phyloP scores from a whole-genome alignment of 2,797 vertebrate genomes.

The Carcharodon carcharias region DNA sequence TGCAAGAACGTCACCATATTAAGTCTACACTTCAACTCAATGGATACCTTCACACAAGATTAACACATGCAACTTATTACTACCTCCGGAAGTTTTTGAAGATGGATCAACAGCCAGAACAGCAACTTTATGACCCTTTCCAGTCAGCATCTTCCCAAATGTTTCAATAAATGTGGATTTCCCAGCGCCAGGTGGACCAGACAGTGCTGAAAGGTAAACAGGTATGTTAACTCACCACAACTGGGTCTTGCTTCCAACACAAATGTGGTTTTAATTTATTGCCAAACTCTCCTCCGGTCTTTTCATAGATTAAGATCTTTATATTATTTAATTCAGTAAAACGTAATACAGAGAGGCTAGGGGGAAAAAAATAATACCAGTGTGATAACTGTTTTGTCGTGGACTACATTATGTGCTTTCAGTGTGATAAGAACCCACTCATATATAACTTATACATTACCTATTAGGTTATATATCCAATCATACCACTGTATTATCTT shows the following conservation, averaged over 20 bases:
- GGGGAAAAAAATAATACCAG: background rate
- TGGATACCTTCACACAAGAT: background rate
- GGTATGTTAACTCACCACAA: background rate
- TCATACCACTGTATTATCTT: background rate
- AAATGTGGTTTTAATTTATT: background rate
- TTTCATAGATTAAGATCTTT: background rate
- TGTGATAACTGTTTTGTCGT: background rate
- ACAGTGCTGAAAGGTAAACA: constrained; percentile 66
- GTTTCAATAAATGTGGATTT: constrained; percentile 96
- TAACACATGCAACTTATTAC: constrained; percentile 39
- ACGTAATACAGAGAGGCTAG: background rate
- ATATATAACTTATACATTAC: background rate
- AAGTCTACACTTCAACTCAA: background rate
- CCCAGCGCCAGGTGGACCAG: constrained; percentile 92
- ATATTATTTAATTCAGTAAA: background rate
- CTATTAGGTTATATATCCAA: background rate
- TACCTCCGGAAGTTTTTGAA: constrained; percentile 91
- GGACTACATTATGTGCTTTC: background rate
- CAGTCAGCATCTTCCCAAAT: constrained; percentile 92
- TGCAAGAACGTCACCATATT: background rate
- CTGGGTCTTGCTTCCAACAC: background rate
- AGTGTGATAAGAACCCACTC: background rate
- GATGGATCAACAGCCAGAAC: constrained; percentile 95
- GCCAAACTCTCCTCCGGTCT: background rate
- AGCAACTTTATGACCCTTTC: constrained; percentile 77